Evolutionary conservation across 2,797 vertebrate species (phyloP).

Genomic region (Pangasius krempfi): DNA sequence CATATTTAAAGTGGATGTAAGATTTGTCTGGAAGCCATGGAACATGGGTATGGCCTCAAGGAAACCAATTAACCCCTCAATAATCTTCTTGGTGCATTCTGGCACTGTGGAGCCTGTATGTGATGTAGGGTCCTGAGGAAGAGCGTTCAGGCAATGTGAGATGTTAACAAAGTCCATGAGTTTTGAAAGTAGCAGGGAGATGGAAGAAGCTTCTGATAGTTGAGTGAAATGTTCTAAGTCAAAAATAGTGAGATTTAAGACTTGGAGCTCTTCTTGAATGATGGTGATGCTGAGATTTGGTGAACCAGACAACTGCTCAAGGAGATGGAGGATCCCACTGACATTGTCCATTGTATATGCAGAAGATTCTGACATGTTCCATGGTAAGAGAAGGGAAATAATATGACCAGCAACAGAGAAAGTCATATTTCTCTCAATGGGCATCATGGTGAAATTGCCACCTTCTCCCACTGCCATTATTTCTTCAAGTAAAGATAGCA

Average conservation of each 20-base stretch:
- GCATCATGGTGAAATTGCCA: slow-evolving; percentile 40
- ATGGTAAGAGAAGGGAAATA: slow-evolving; percentile 65
- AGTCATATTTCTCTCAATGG: slow-evolving; percentile 36
- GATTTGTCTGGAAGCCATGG: slow-evolving; percentile 35
- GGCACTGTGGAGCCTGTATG: neutral
- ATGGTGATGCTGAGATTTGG: slow-evolving; percentile 61
- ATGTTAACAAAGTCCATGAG: slow-evolving; percentile 58
- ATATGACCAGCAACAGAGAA: slow-evolving; percentile 58
- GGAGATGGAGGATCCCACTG: slow-evolving; percentile 64
- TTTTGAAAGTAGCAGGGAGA: slow-evolving; percentile 59
- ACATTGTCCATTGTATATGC: slow-evolving; percentile 53
- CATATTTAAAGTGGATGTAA: slow-evolving; percentile 60
- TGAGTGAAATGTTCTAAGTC: slow-evolving; percentile 65
- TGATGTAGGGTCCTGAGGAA: slow-evolving; percentile 29
- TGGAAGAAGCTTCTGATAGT: slow-evolving; percentile 56
- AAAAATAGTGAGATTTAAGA: slow-evolving; percentile 69
- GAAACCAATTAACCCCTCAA: slow-evolving; percentile 59
- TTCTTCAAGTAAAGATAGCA: slow-evolving; percentile 59
- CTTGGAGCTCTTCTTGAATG: slow-evolving; percentile 64
- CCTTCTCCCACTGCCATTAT: slow-evolving; percentile 45
- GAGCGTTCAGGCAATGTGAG: slow-evolving; percentile 66
- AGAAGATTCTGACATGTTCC: slow-evolving; percentile 40
- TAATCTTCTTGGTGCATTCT: slow-evolving; percentile 65
- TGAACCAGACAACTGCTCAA: slow-evolving; percentile 58
- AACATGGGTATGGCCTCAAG: slow-evolving; percentile 57